Conservation (phyloP, 2,888 invertebrate species). For the Epinotia bilunana region DNA sequence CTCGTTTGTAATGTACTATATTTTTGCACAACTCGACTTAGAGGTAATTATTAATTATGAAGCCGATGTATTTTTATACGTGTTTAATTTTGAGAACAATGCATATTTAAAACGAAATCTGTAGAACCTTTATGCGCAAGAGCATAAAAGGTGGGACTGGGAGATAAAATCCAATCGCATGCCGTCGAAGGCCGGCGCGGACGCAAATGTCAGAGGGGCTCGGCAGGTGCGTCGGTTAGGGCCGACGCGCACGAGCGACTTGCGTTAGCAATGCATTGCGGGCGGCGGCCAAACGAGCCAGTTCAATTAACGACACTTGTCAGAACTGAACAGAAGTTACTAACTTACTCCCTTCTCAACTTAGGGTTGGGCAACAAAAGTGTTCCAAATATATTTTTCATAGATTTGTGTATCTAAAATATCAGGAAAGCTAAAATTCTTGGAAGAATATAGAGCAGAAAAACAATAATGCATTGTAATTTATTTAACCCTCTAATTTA, state of each 20-base stretch:
- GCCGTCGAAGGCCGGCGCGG: slow-evolving; percentile 43
- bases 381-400: not conserved
- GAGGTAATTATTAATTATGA: not conserved
- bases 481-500: no score
- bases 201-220: slow-evolving; percentile 44
- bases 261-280: not conserved
- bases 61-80: not conserved
- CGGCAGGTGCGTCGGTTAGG: slow-evolving; percentile 40
- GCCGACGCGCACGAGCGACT: slow-evolving; percentile 27
- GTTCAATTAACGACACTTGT: not conserved
- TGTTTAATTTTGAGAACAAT: slow-evolving; percentile 10
- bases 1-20: no score
- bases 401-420: not conserved
- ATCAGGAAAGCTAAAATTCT: not conserved
- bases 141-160: slow-evolving; percentile 33
- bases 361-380: not conserved
- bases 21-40: no score
- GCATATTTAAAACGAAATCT: slow-evolving; percentile 24
- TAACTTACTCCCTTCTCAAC: not conserved
- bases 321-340: no score
- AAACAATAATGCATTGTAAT: not conserved
- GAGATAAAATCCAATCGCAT: slow-evolving; percentile 43
- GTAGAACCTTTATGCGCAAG: slow-evolving; percentile 36
- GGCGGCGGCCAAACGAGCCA: not conserved
- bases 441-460: not conserved